Conservation (phyloP, 1,140 invertebrate species). For the Apocrypta bakeri region DNA sequence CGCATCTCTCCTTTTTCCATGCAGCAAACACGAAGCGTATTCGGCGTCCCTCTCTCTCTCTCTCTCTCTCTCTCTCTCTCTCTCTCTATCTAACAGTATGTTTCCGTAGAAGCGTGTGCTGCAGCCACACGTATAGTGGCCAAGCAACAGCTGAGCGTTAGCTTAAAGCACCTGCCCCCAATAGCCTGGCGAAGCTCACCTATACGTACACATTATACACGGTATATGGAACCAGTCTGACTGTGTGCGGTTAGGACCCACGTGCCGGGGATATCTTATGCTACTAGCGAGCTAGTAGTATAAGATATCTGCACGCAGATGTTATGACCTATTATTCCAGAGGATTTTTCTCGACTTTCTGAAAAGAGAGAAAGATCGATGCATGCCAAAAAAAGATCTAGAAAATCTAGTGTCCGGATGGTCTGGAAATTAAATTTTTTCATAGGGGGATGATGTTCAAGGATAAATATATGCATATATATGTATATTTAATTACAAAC, state of each 20-base stretch:
- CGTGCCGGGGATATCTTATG: too few relatives aligned
- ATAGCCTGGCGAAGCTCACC: conserved; percentile 57
- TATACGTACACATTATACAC: neutral
- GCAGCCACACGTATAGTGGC: conserved; percentile 43
- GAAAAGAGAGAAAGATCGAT: neutral
- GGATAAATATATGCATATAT: too few relatives aligned
- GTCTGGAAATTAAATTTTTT: conserved; percentile 21
- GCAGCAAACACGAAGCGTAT: neutral
- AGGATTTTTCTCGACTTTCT: conserved; percentile 11
- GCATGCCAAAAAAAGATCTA: neutral
- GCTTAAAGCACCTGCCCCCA: conserved; percentile 69
- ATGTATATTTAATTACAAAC: conserved; percentile 4
- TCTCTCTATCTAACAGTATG: too few relatives aligned
- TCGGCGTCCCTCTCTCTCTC: too few relatives aligned
- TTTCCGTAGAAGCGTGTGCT: too few relatives aligned
- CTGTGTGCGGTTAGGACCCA: too few relatives aligned
- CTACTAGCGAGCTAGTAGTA: too few relatives aligned
- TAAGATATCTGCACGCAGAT: too few relatives aligned
- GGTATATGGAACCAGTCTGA: too few relatives aligned
- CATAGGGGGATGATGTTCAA: neutral
- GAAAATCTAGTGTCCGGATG: conserved; percentile 8
- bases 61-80: too few relatives aligned
- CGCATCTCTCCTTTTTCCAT: neutral
- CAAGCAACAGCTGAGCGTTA: conserved; percentile 71
- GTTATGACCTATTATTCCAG: conserved; percentile 33